Evolutionary conservation across 1,140 invertebrate species (phyloP), one percentile per base, ranked within the genome.

Genomic region (Sipha flava): DNA sequence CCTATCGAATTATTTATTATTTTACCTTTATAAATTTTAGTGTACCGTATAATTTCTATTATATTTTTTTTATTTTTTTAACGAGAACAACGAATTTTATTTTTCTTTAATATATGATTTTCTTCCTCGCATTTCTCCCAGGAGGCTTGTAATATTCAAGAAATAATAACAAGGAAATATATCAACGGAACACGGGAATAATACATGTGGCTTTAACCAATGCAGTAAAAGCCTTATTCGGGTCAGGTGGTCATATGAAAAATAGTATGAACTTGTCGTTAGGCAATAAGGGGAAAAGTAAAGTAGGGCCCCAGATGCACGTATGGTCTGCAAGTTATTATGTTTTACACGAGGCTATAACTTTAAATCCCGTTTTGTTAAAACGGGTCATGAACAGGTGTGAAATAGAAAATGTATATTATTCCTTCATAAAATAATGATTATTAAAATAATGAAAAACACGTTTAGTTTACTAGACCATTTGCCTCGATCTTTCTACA

Each of bases 241-340:
- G 73, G 49, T 77, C 73, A 59, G 37, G 73, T 77, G 73, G 52
- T 26, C 21, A 2, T 57, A 57, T 57, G 73, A 77, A 77, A 77
- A 77, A 77, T 57, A 77, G 34, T 77, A 40, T n/a, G 49, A 37
- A 52, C 70, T 73, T 73, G 70, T 73, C 70, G 47, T 73, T 73
- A 77, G 16, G 49, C 34, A 43, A 57, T 59, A 77, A 57, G 23
- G 73, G 3, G 29, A 77, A 77, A 26, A 23, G 29, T 18, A 23
- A n/a, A 21, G 49, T 21, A 43, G n/a, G 16, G 49, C 73, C 49
- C 31, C 73, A 77, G 52, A 77, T 77, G 73, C 52, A 77, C 49
- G 31, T 57, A 77, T 59, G 73, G 73, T 77, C 52, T 23, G 52
- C 49, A 54, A 77, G 73, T 57, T 77, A 77, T 77, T 54, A 40